phyloP scores from a whole-genome alignment of 2,113 vertebrate genomes.

The pig (Sus scrofa) region T2T-Sscrofa CM000818.6:48590001-48590500 shows the following conservation, averaged over 20 bases:
- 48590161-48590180: constrained; percentile 83
- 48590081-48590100: constrained; percentile 99
- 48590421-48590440: constrained; percentile 76
- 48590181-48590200: constrained; percentile 85
- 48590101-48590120: constrained; percentile 97
- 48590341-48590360: constrained; percentile 80
- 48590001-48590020: constrained; percentile 96
- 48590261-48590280: constrained; percentile 5
- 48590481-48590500: constrained; percentile 36
- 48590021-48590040: constrained; percentile 96
- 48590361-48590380: constrained; percentile 85
- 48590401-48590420: constrained; percentile 69
- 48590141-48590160: constrained; percentile 91
- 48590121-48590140: constrained; percentile 89
- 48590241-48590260: constrained; percentile 73
- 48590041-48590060: constrained; percentile 96
- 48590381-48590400: constrained; percentile 87
- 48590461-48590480: constrained; percentile 43
- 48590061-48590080: constrained; percentile 96
- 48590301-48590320: constrained; percentile 79
- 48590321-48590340: constrained; percentile 71
- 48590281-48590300: constrained; percentile 75
- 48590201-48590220: constrained; percentile 87
- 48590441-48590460: constrained; percentile 46
- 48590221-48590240: constrained; percentile 85